These are phyloP conservation scores for Squalus acanthias DNA, from an alignment of 2,797 vertebrate species.

Conservation along the genomic window DNA sequence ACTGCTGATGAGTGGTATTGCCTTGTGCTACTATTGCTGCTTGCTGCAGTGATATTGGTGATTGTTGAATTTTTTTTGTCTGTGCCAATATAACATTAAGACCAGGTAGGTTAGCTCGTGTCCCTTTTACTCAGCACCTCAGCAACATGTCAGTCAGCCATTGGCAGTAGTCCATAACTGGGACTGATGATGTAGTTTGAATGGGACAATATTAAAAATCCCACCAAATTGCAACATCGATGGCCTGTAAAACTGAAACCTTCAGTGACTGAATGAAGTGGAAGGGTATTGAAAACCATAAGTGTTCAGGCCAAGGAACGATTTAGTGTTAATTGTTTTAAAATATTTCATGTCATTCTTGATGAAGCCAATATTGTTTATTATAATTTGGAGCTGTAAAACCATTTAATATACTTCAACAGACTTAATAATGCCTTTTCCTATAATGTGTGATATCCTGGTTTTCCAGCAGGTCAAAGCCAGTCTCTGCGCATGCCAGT, in stretches of 20 bases:
- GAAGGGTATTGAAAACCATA: neutral
- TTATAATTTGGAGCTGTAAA: neutral
- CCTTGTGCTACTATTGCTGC: neutral
- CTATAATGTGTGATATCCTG: slow-evolving; percentile 11
- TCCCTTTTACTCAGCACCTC: neutral
- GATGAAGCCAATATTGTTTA: neutral
- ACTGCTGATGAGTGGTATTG: neutral
- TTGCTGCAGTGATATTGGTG: neutral
- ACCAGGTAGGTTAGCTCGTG: neutral
- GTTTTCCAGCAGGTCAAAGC: slow-evolving; percentile 51
- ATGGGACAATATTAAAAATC: neutral
- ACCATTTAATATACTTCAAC: neutral
- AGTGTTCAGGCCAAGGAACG: neutral
- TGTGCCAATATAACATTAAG: neutral
- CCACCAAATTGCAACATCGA: neutral
- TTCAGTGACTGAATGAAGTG: neutral
- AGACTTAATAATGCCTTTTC: neutral
- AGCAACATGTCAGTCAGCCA: neutral
- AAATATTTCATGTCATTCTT: neutral
- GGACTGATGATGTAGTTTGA: neutral
- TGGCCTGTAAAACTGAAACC: too few species aligned
- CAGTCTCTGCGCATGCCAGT: slow-evolving; percentile 49
- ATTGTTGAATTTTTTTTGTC: neutral
- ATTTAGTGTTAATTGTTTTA: neutral
- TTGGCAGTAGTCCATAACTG: neutral